Evolutionary conservation across 1,140 invertebrate species (phyloP).

Genomic region (Neodiprion lecontei): DNA sequence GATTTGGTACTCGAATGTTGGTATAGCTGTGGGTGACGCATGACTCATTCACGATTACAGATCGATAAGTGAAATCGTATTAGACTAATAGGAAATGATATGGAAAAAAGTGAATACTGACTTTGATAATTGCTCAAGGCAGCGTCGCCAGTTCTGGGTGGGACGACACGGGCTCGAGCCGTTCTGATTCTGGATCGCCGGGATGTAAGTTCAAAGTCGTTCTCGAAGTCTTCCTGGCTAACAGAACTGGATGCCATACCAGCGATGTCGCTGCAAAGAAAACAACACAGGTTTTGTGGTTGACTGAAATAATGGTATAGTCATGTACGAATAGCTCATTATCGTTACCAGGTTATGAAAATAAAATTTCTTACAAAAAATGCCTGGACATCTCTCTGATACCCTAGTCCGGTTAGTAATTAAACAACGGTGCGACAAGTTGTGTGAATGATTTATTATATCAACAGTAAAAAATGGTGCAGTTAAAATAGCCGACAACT

Average conservation of each 20-base stretch:
- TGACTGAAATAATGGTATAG: constrained; percentile 9
- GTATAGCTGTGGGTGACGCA: no score
- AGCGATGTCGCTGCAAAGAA: constrained; percentile 41
- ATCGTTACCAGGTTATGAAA: constrained; percentile 19
- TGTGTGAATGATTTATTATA: no score
- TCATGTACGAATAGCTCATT: no score
- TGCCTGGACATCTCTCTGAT: constrained; percentile 45
- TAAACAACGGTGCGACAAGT: no score
- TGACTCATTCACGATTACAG: no score
- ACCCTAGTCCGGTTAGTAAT: background rate
- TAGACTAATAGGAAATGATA: no score
- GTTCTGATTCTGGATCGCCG: constrained; percentile 65
- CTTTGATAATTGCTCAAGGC: constrained; percentile 48
- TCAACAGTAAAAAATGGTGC: no score
- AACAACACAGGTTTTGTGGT: background rate
- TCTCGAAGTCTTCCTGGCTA: constrained; percentile 71
- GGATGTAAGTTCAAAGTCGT: constrained; percentile 66
- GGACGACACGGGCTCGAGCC: constrained; percentile 61
- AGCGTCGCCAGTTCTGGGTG: constrained; percentile 51
- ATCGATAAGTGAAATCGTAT: no score
- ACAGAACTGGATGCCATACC: constrained; percentile 73
- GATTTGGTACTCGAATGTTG: no score
- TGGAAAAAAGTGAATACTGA: constrained; percentile 26
- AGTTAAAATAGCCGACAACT: no score
- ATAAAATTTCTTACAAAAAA: constrained; percentile 48